Evolutionary conservation across 2,888 invertebrate genomes (phyloP), one percentile per base, ranked within the genome.

Genomic region (Trilocha varians): DNA sequence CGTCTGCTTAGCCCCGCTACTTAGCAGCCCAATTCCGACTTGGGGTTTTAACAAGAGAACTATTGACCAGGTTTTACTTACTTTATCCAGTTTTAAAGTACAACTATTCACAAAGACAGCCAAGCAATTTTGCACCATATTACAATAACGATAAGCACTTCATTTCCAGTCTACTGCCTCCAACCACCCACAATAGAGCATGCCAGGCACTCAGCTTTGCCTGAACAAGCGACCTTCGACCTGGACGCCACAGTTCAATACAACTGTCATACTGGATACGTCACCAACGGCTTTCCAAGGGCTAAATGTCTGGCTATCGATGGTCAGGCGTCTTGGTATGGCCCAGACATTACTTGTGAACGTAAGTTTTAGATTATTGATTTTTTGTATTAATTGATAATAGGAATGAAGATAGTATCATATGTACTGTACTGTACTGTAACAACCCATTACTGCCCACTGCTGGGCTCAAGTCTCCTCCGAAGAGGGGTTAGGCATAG

Each of bases 281-380:
- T 93, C 45, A 93, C 95, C 48, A 93, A 94, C 62, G 98, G 98
- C 0, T 94, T 97, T 73, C 93, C 95, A 1, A 87, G 93, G 34
- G 97, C 98, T 38, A 98, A 97, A 80, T 99, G 99, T 71, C 85
- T 98, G 50, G 92, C 95, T 45, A 95, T 96, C 57, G 95, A 96
- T 55, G 91, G 89, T 1, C 91, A 91, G 55, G 97, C 98, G 1
- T 94, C 94, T 52, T 99, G 99, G 99, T 97, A 95, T 62, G 99
- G 99, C 1, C 98, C 98, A 1, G 96, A 98, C 60, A 94, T 99
- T 58, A 92, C 93, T 46, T 99, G 99, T 71, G 95, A 96, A 88
- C 96, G 98, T 93, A 84, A 91, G 90, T 88, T n/a, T n/a, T n/a
- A n/a, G n/a, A n/a, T n/a, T n/a, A n/a, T n/a, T n/a, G n/a, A n/a